Base-by-base conservation (phyloP, 2,113 vertebrate genomes). In the Hiodon alosoides region DNA sequence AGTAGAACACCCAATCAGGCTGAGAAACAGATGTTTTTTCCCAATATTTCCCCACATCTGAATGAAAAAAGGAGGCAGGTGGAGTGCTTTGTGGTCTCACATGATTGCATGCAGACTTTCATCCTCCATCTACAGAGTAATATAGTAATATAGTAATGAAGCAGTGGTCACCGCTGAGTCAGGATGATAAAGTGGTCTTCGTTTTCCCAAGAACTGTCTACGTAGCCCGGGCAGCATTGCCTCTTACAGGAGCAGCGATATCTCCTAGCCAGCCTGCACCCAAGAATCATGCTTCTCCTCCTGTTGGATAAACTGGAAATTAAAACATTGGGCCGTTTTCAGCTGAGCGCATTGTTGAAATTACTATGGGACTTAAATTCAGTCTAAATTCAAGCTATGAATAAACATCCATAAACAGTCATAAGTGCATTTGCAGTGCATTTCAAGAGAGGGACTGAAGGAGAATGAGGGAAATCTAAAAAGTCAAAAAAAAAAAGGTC, bases 31-130 rank as follows among this genome's bases (percentile, higher is more conserved):
- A n/a, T n/a, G 67, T 10, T 7, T 67, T 48, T 31, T 31, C 31
- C 31, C 31, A 31, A 31, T 31, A 31, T 31, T 31, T 31, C 31
- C 31, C 31, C 31, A 31, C 31, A 31, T 31, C 31, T 31, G 31
- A 31, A 31, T 31, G 31, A 31, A 31, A 31, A 31, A 31, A 31
- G 31, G 31, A 31, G 31, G 31, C 31, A 31, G 31, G 31, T 31
- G 31, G 31, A 31, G 31, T 31, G 31, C 76, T 75, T 74, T 71
- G 76, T 78, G 79, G 31, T 66, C 77, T 74, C 79, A 73, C 17
- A 13, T 87, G 85, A 89, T 78, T 81, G 67, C 85, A 86, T 86
- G 80, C 87, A 88, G 86, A 79, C 78, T 86, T 83, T 86, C 80
- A 77, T 85, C 68, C 61, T 69, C 64, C 53, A 7, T 4, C 10